Evolutionary conservation across 1,140 invertebrate genomes (phyloP).

Genomic region (Drosophila insularis): DNA sequence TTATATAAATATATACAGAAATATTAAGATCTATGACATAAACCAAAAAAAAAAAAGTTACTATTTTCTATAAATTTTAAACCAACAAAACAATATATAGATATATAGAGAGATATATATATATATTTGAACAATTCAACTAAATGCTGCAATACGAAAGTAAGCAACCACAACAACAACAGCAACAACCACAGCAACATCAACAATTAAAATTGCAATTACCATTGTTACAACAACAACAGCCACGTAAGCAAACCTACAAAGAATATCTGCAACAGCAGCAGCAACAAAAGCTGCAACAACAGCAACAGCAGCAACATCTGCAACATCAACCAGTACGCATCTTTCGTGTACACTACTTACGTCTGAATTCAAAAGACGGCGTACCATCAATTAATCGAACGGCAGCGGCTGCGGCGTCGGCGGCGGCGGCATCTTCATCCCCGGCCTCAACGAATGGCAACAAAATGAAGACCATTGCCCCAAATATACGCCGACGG

Average conservation of each 20-base stretch:
- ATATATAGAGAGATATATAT: constrained; percentile 16
- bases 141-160: constrained; percentile 78
- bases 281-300: constrained; percentile 62
- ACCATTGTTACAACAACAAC: constrained; percentile 42
- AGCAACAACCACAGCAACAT: constrained; percentile 48
- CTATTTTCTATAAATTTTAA: constrained; percentile 57
- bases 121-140: constrained; percentile 21
- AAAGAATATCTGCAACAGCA: constrained; percentile 67
- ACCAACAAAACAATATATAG: constrained; percentile 18
- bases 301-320: constrained; percentile 47
- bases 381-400: constrained; percentile 49
- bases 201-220: constrained; percentile 32
- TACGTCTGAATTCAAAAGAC: constrained; percentile 77
- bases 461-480: constrained; percentile 86
- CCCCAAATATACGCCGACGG: constrained; percentile 85
- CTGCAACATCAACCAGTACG: constrained; percentile 60
- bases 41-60: constrained; percentile 49
- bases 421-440: constrained; percentile 12
- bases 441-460: constrained; percentile 43
- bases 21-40: constrained; percentile 22
- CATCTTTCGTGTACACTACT: constrained; percentile 75
- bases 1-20: constrained; percentile 41
- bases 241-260: constrained; percentile 65
- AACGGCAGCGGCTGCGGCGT: constrained; percentile 22
- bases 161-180: constrained; percentile 43